Evolutionary conservation across 1,140 invertebrate species (phyloP).

Genomic region (Helicoverpa armigera): DNA sequence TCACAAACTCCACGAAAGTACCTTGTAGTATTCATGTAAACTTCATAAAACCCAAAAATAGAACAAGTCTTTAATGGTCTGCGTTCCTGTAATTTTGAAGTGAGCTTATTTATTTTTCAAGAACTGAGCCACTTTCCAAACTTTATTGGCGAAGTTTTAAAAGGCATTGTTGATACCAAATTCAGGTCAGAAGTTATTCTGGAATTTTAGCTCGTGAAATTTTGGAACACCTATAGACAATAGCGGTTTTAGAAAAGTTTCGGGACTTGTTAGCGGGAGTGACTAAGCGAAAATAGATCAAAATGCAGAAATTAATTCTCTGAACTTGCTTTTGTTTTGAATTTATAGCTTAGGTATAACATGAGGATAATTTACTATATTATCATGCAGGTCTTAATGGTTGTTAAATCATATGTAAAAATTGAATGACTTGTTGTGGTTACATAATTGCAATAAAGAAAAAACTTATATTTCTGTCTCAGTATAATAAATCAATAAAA

Average conservation of each 20-base stretch:
- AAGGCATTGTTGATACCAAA: conserved; percentile 28
- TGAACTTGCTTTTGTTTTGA: too few relatives aligned
- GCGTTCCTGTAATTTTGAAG: not conserved
- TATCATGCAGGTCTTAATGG: too few relatives aligned
- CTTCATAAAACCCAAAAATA: not conserved
- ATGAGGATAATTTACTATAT: too few relatives aligned
- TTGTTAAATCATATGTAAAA: too few relatives aligned
- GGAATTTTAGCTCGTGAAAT: conserved; percentile 19
- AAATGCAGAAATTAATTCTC: too few relatives aligned
- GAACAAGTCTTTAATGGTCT: not conserved
- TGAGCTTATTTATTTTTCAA: conserved; percentile 8
- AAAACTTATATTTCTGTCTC: too few relatives aligned
- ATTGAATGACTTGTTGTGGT: too few relatives aligned
- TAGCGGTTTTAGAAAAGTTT: not conserved
- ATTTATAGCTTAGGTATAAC: too few relatives aligned
- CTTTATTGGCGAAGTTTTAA: conserved; percentile 31
- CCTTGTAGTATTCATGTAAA: too few relatives aligned
- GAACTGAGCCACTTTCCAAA: not conserved
- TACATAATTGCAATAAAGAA: too few relatives aligned
- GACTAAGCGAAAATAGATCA: not conserved
- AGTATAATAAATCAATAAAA: too few relatives aligned
- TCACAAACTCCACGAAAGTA: too few relatives aligned
- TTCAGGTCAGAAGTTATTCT: conserved; percentile 24
- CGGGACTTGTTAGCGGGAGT: not conserved
- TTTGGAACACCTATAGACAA: not conserved